Evolutionary conservation across 2,888 invertebrate genomes (phyloP).

Genomic region (Xestia rhomboidea): DNA sequence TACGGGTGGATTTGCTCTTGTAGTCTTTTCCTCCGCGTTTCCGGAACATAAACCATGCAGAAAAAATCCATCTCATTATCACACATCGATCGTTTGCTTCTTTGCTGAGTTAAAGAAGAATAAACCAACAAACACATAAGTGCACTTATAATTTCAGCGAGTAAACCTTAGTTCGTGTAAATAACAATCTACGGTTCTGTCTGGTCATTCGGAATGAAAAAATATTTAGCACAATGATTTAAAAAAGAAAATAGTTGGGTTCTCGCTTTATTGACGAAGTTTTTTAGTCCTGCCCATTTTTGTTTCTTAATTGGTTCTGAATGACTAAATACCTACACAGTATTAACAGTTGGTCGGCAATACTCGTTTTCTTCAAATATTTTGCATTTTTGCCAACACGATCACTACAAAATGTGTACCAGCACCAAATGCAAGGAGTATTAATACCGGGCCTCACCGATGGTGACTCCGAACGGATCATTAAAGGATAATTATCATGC

Average conservation of each 20-base stretch:
- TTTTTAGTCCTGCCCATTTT: not conserved
- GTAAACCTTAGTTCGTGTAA: not conserved
- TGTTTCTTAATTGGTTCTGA: too few species aligned
- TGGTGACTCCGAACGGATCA: constrained; percentile 85
- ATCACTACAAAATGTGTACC: constrained; percentile 73
- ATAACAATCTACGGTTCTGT: not conserved
- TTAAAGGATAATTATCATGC: constrained; percentile 88
- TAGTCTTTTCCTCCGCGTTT: not conserved
- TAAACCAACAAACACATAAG: not conserved
- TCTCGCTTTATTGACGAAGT: not conserved
- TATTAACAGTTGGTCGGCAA: not conserved
- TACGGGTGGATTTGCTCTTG: not conserved
- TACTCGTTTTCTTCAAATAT: not conserved
- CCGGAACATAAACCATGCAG: too few species aligned
- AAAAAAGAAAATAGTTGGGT: not conserved
- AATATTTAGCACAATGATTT: too few species aligned
- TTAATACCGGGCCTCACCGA: constrained; percentile 84
- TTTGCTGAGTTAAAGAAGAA: not conserved
- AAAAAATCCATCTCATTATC: not conserved
- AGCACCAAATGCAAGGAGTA: constrained; percentile 83
- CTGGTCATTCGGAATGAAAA: not conserved
- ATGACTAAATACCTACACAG: not conserved
- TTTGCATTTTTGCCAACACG: not conserved
- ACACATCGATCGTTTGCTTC: not conserved
- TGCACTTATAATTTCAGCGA: too few species aligned